These are phyloP conservation scores for Gastracanthus pulcherrimus DNA, from an alignment of 2,888 invertebrate genomes.

Conservation along the genomic window DNA sequence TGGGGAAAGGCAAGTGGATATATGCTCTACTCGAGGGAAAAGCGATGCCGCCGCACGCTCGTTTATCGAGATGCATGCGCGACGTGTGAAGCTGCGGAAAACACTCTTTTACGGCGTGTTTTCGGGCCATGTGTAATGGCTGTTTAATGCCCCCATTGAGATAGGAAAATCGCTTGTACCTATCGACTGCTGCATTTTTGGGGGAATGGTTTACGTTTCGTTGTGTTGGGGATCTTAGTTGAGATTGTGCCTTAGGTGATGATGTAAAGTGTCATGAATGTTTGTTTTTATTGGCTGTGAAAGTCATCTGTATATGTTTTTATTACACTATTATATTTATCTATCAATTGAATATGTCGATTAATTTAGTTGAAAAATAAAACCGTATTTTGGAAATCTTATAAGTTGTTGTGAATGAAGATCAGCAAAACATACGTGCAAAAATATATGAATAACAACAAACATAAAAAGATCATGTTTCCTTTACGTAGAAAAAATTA, in stretches of 20 bases:
- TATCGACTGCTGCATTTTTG: background rate
- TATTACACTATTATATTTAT: background rate
- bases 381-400: too few species aligned
- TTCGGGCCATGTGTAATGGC: slow-evolving; percentile 76
- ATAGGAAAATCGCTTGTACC: slow-evolving; percentile 65
- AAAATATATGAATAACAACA: background rate
- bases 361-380: too few species aligned
- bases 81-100: slow-evolving; percentile 51
- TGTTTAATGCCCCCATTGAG: slow-evolving; percentile 74
- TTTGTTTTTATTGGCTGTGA: background rate
- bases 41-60: slow-evolving; percentile 5
- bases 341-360: too few species aligned
- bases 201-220: slow-evolving; percentile 16
- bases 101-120: slow-evolving; percentile 70
- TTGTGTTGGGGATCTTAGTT: background rate
- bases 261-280: background rate
- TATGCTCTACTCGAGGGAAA: slow-evolving; percentile 39
- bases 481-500: background rate
- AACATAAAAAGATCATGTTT: background rate
- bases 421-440: background rate
- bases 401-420: too few species aligned
- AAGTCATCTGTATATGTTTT: background rate
- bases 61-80: slow-evolving; percentile 33
- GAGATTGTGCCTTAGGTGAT: background rate
- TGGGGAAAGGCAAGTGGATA: slow-evolving; percentile 48